These are phyloP conservation scores for Microtus oregoni DNA, from an alignment of 2,113 vertebrate species.

Conservation along the genomic window DNA sequence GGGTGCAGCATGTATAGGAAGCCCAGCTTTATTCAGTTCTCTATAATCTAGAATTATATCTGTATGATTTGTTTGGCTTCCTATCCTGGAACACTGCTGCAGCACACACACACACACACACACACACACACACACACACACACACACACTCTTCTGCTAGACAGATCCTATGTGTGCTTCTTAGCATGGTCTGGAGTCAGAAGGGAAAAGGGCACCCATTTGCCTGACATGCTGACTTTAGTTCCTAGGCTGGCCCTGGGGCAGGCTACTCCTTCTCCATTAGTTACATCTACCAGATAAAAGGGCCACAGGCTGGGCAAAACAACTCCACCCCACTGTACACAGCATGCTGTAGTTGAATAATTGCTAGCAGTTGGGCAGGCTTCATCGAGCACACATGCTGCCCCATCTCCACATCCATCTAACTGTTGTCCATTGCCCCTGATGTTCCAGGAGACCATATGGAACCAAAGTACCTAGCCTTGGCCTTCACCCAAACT, in stretches of 20 bases:
- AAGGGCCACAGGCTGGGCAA: neutral
- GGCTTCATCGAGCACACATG: neutral
- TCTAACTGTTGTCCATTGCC: neutral
- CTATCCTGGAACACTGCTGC: neutral
- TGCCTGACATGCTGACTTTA: neutral
- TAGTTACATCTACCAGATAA: neutral
- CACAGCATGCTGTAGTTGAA: neutral
- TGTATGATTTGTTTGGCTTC: neutral
- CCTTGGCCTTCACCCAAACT: neutral
- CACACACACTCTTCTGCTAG: neutral
- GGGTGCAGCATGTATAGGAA: neutral
- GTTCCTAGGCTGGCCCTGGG: neutral
- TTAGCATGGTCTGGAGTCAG: neutral
- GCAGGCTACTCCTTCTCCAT: neutral
- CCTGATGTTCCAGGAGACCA: neutral
- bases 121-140: no score
- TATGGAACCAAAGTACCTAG: neutral
- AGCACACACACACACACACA: neutral
- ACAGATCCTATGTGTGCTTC: neutral
- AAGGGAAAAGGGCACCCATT: neutral
- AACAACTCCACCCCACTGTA: neutral
- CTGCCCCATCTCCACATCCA: neutral
- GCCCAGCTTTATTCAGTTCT: neutral
- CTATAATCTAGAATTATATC: neutral
- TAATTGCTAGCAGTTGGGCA: neutral